These are phyloP conservation scores for Popillia japonica DNA, from an alignment of 1,140 invertebrate species.

Conservation along the genomic window DNA sequence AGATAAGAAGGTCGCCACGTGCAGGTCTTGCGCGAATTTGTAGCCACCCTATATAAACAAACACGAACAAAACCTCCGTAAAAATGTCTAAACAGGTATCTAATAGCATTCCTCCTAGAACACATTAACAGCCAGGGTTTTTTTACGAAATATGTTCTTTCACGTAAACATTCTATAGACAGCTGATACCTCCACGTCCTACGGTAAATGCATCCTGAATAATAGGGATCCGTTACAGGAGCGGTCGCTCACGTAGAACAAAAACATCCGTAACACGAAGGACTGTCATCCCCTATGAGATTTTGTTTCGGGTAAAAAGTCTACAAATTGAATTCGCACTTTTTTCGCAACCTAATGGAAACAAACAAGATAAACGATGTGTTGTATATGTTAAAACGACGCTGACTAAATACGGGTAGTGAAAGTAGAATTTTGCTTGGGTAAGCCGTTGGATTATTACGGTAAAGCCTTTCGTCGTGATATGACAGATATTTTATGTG, in stretches of 20 bases:
- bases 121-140: neutral
- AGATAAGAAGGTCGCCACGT: too few species aligned
- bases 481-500: too few species aligned
- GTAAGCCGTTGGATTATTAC: too few species aligned
- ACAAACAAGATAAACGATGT: neutral
- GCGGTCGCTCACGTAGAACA: neutral
- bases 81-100: too few species aligned
- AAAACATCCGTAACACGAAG: constrained; percentile 9
- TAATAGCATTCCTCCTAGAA: too few species aligned
- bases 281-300: neutral
- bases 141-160: neutral
- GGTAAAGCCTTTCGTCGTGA: too few species aligned
- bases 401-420: neutral
- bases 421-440: too few species aligned
- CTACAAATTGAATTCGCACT: neutral
- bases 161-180: constrained; percentile 5
- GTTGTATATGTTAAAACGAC: neutral
- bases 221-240: neutral
- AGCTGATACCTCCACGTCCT: neutral
- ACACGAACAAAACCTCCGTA: too few species aligned
- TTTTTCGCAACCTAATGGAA: neutral
- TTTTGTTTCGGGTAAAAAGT: constrained; percentile 11
- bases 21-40: too few species aligned
- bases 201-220: neutral
- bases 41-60: too few species aligned